Evolutionary conservation across 2,797 vertebrate genomes (phyloP).

Genomic region (Macrochelys suwanniensis): DNA sequence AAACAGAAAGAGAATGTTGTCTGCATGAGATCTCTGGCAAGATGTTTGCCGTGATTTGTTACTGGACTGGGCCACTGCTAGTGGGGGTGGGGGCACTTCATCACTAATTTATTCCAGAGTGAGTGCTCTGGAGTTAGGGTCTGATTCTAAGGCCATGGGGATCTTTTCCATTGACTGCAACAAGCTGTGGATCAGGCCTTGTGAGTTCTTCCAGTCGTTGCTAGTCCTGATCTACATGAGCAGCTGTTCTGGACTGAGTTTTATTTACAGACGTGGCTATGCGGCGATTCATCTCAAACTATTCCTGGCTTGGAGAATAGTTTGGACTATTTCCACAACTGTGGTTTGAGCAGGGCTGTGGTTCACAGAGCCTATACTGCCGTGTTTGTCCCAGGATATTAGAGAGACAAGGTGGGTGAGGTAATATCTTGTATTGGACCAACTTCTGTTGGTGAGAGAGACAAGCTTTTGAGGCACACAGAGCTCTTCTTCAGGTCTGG

Average conservation of each 20-base stretch:
- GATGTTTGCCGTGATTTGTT: neutral
- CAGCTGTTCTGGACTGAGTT: neutral
- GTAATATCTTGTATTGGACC: neutral
- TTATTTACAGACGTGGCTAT: neutral
- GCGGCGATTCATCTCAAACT: neutral
- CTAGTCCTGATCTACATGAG: neutral
- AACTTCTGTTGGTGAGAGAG: neutral
- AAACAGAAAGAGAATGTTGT: neutral
- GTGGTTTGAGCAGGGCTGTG: neutral
- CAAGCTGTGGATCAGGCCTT: neutral
- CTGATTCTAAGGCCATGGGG: neutral
- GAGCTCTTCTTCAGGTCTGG: neutral
- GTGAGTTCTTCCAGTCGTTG: neutral
- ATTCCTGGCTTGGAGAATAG: neutral
- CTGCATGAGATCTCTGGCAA: fast-evolving
- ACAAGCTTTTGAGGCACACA: neutral
- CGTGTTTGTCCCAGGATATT: neutral
- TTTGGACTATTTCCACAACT: neutral
- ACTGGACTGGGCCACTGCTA: neutral
- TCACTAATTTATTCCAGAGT: neutral
- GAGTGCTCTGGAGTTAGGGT: neutral
- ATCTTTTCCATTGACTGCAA: conserved; percentile 8
- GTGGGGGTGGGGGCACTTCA: neutral
- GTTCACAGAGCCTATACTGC: neutral
- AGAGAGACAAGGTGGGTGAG: neutral